phyloP scores from a whole-genome alignment of 2,113 vertebrate species.

The Daubentonia madagascariensis region DNA sequence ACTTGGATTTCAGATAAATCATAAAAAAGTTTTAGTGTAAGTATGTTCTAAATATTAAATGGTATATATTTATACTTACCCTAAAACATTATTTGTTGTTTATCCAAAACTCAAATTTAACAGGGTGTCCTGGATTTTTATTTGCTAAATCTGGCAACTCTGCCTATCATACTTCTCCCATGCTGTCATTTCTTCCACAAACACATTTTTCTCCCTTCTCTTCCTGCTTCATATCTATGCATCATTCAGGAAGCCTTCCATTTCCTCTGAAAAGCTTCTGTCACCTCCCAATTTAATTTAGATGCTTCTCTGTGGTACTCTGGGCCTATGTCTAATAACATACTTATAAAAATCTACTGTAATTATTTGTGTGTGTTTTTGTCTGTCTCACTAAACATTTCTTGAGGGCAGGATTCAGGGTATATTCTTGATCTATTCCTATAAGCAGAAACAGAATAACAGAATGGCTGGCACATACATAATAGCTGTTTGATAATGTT shows the following conservation, averaged over 20 bases:
- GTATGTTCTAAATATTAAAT: background rate
- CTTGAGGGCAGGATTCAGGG: background rate
- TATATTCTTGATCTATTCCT: background rate
- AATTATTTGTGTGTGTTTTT: conserved; percentile 7
- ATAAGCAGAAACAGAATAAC: background rate
- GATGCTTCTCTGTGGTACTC: background rate
- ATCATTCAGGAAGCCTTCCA: background rate
- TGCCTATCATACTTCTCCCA: background rate
- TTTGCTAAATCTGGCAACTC: background rate
- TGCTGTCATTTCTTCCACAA: background rate
- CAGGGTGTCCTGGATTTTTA: background rate
- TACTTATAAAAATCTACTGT: background rate
- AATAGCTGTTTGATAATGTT: background rate
- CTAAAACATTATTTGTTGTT: background rate
- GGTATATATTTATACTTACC: background rate
- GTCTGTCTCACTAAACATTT: background rate
- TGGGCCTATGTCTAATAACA: background rate
- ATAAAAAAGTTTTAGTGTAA: background rate
- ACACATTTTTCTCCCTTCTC: background rate
- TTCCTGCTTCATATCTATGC: background rate
- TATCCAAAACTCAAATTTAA: background rate
- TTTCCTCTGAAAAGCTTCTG: background rate
- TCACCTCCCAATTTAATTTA: background rate
- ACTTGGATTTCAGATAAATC: background rate
- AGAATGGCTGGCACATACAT: background rate